Evolutionary conservation across 2,113 vertebrate species (phyloP).

Genomic region (Ctenomys sociabilis): DNA sequence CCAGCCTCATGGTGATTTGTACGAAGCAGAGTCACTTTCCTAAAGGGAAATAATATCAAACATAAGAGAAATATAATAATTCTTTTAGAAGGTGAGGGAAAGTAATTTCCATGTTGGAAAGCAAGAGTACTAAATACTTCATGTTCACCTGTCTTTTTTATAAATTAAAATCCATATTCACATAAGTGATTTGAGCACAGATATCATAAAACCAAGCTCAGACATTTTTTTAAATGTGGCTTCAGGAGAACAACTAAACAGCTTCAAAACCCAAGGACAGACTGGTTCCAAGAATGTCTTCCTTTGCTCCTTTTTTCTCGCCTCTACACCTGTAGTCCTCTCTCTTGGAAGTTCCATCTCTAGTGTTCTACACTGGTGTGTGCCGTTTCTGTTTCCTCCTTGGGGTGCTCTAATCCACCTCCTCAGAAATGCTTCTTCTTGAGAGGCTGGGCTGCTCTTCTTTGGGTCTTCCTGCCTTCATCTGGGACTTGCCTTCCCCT

Average conservation of each 20-base stretch:
- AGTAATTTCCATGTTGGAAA: slow-evolving; percentile 51
- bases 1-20: slow-evolving; percentile 23
- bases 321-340: slow-evolving; percentile 85
- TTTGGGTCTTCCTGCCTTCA: slow-evolving; percentile 69
- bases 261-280: slow-evolving; percentile 88
- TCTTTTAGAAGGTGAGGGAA: slow-evolving; percentile 57
- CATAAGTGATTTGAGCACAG: neutral
- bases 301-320: slow-evolving; percentile 91
- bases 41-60: slow-evolving; percentile 45
- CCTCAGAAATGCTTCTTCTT: slow-evolving; percentile 70
- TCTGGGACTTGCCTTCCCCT: slow-evolving; percentile 59
- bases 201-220: slow-evolving; percentile 8
- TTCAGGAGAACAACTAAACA: slow-evolving; percentile 40
- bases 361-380: slow-evolving; percentile 71
- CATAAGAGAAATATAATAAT: slow-evolving; percentile 57
- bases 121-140: slow-evolving; percentile 41
- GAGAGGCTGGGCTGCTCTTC: slow-evolving; percentile 70
- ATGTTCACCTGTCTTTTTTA: neutral
- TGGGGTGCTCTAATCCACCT: slow-evolving; percentile 68
- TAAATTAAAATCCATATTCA: slow-evolving; percentile 8
- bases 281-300: slow-evolving; percentile 93
- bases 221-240: neutral
- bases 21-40: slow-evolving; percentile 42
- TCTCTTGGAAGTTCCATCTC: slow-evolving; percentile 73
- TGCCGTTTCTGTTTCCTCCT: slow-evolving; percentile 53